phyloP scores from a whole-genome alignment of 2,888 invertebrate species.

The Brachyptera putata region DNA sequence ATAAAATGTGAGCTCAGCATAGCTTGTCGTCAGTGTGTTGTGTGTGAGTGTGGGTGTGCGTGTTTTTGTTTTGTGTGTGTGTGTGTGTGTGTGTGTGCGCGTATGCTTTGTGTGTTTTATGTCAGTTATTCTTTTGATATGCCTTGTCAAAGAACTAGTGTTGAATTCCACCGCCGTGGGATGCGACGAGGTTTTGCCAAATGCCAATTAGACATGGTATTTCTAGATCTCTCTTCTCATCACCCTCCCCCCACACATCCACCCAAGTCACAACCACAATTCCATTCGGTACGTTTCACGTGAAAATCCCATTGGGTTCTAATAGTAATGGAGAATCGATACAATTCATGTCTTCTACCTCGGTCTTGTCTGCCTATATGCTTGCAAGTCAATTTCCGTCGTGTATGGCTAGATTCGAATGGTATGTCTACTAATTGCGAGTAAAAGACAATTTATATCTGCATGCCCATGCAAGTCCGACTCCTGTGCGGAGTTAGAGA shows the following conservation, averaged over 20 bases:
- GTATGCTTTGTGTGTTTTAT: too few species aligned
- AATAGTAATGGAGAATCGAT: constrained; percentile 2
- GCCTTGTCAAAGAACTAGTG: neutral
- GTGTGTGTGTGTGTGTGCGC: too few species aligned
- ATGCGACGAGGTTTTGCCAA: constrained; percentile 5
- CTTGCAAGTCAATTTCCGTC: neutral
- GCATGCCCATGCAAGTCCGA: too few species aligned
- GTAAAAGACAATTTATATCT: too few species aligned
- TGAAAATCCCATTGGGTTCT: too few species aligned
- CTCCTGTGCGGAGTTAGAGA: too few species aligned
- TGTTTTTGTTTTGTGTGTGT: too few species aligned
- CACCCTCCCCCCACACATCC: neutral
- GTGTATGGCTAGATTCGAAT: neutral
- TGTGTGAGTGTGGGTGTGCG: too few species aligned
- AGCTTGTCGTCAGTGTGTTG: too few species aligned
- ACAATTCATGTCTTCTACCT: neutral
- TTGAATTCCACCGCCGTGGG: neutral
- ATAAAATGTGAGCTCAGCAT: too few species aligned
- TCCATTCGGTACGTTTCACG: neutral
- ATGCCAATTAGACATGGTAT: constrained; percentile 4
- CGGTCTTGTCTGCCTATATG: neutral
- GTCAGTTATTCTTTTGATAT: neutral
- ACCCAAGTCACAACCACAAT: neutral
- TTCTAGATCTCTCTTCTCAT: neutral
- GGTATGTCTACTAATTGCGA: too few species aligned